phyloP scores from a whole-genome alignment of 2,113 vertebrate species.

The Sitta europaea region DNA sequence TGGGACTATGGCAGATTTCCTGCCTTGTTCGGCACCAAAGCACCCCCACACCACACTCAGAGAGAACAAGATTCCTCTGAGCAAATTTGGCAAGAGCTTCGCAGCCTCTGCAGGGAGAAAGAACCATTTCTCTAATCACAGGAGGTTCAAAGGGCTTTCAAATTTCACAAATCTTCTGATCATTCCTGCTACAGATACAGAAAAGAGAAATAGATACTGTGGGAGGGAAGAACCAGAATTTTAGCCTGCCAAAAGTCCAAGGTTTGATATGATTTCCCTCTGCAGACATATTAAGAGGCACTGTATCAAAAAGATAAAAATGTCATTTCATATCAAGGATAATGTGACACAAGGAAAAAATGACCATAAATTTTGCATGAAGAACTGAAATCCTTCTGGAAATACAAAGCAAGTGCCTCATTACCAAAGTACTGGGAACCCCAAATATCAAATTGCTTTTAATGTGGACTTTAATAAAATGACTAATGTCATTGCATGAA shows the following conservation, averaged over 20 bases:
- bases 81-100: not conserved
- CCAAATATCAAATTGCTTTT: not conserved
- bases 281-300: not conserved
- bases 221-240: not conserved
- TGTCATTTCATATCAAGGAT: not conserved
- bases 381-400: not conserved
- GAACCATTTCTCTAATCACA: not conserved
- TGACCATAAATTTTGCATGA: not conserved
- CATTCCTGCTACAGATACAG: not conserved
- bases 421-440: not conserved
- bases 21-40: not conserved
- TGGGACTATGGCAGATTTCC: accelerated
- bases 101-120: not conserved
- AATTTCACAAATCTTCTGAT: not conserved
- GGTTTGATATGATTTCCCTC: not conserved
- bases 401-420: not conserved
- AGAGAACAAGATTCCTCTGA: not conserved
- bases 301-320: not conserved
- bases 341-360: not conserved
- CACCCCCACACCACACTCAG: accelerated
- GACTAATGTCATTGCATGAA: not conserved
- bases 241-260: not conserved
- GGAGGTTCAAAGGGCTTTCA: not conserved
- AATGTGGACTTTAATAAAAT: not conserved
- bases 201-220: not conserved